Evolutionary conservation across 1,140 invertebrate genomes (phyloP).

Genomic region (Scaptomyza graminum): DNA sequence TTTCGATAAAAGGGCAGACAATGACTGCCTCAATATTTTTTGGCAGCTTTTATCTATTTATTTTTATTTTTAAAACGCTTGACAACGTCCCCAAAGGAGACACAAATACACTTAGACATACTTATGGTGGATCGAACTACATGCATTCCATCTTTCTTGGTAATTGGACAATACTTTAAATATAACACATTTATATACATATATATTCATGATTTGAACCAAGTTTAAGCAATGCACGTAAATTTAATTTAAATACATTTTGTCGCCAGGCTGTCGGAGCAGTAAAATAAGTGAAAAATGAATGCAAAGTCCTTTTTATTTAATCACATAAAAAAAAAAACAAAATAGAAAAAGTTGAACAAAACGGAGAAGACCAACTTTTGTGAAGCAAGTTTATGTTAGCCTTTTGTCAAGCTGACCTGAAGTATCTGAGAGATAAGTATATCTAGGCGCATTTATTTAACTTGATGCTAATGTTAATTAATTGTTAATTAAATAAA

Average conservation of each 20-base stretch:
- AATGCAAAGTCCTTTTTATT: background rate
- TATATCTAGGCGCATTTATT: too few relatives aligned
- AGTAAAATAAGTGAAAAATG: background rate
- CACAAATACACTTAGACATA: constrained; percentile 19
- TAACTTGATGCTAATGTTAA: constrained; percentile 1
- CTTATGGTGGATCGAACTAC: constrained; percentile 12
- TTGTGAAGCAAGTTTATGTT: background rate
- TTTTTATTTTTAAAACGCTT: constrained; percentile 38
- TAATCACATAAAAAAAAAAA: background rate
- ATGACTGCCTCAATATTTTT: constrained; percentile 26
- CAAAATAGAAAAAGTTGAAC: too few relatives aligned
- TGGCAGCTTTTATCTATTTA: constrained; percentile 25
- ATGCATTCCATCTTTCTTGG: constrained; percentile 21
- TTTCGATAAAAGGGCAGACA: constrained; percentile 1
- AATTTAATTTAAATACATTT: constrained; percentile 76
- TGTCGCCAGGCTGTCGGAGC: constrained; percentile 1
- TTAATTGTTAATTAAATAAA: constrained; percentile 47
- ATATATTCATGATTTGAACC: constrained; percentile 67
- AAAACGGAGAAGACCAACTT: too few relatives aligned
- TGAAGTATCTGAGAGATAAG: too few relatives aligned
- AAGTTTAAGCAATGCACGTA: constrained; percentile 57
- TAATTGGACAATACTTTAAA: constrained; percentile 76
- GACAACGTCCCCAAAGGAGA: constrained; percentile 10
- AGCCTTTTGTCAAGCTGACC: background rate
- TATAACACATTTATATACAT: constrained; percentile 47